A percentile compares a stretch with the other conserved stretches of the same genome.
Conservation (phyloP, 2,888 invertebrate species). For the Coleophora deauratella region DNA sequence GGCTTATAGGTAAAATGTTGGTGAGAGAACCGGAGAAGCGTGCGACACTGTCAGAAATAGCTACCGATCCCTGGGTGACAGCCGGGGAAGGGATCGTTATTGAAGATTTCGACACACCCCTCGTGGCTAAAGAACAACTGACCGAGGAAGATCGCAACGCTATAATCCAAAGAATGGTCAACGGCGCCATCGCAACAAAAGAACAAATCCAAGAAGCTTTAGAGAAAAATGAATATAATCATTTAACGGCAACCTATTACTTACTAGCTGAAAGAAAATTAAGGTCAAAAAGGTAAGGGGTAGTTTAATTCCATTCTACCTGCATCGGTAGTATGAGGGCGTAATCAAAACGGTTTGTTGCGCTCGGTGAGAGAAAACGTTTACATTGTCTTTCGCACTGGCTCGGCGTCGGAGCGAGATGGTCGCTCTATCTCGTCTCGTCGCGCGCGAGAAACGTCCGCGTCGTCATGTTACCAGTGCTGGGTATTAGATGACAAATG, state of each 20-base stretch:
- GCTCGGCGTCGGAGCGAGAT: no score
- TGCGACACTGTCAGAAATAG: slow-evolving; percentile 90
- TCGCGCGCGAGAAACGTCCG: no score
- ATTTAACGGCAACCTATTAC: slow-evolving; percentile 98
- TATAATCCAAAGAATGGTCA: slow-evolving; percentile 96
- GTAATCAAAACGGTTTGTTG: no score
- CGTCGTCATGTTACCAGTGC: no score
- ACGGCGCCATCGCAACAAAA: slow-evolving; percentile 94
- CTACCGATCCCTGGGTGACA: slow-evolving; percentile 88
- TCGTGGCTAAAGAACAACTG: slow-evolving; percentile 91
- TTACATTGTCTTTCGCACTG: no score
- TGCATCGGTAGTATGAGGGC: neutral
- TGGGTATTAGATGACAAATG: no score
- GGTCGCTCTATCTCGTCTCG: no score
- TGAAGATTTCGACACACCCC: slow-evolving; percentile 80
- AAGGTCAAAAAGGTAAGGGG: slow-evolving; percentile 78
- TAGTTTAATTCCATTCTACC: neutral
- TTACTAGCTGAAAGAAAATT: slow-evolving; percentile 95
- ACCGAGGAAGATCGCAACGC: slow-evolving; percentile 92
- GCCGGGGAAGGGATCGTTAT: slow-evolving; percentile 67
- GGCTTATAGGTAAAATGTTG: slow-evolving; percentile 94
- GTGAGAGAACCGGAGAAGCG: slow-evolving; percentile 94
- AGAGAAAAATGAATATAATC: slow-evolving; percentile 97
- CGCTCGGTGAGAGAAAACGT: no score
- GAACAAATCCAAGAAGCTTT: slow-evolving; percentile 95